Conservation (phyloP, 2,797 vertebrate genomes). For the Prunella strophiata region DNA sequence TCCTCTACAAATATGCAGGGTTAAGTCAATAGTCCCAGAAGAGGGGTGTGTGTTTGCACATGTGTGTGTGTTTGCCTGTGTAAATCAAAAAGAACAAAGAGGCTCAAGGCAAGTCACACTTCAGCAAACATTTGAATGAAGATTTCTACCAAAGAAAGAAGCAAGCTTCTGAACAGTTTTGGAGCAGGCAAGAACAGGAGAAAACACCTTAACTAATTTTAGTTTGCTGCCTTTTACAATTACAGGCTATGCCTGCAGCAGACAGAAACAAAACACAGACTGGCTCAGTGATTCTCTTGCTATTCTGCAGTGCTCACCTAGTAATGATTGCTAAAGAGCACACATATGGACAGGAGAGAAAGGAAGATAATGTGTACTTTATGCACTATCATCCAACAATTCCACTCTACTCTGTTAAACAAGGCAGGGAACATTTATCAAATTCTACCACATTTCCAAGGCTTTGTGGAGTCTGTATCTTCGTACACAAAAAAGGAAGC, state of each 20-base stretch:
- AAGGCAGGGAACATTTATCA: background rate
- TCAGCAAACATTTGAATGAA: background rate
- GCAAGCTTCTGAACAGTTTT: background rate
- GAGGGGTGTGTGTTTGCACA: background rate
- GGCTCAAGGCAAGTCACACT: background rate
- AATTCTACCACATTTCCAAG: background rate
- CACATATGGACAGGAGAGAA: background rate
- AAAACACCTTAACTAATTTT: background rate
- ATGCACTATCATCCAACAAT: background rate
- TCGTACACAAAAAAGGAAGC: background rate
- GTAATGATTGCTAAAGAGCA: background rate
- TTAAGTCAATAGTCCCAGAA: constrained; percentile 13
- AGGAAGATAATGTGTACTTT: background rate
- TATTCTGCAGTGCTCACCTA: background rate
- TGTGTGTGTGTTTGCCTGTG: background rate
- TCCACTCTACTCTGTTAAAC: background rate
- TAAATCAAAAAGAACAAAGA: constrained; percentile 2
- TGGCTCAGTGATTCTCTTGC: background rate
- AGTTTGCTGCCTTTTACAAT: background rate
- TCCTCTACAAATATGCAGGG: background rate
- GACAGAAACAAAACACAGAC: background rate
- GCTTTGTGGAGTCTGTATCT: background rate
- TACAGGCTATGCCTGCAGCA: background rate
- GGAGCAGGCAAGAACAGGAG: background rate
- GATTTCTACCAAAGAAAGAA: background rate